These are phyloP conservation scores for Microctonus aethiopoides DNA, from an alignment of 2,888 invertebrate genomes.

Conservation along the genomic window DNA sequence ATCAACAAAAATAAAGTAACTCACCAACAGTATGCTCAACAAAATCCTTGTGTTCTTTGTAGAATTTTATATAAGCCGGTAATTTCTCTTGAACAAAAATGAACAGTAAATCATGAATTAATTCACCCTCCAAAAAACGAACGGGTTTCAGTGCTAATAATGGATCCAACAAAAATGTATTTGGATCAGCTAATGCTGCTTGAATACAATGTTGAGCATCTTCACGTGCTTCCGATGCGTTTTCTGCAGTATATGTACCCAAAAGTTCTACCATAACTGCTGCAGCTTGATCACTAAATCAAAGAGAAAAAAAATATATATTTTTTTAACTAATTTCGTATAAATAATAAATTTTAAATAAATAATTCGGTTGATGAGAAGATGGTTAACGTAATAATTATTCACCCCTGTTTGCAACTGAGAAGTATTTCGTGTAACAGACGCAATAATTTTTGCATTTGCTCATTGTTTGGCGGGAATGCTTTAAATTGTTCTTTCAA, in stretches of 20 bases:
- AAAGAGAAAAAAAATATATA: background rate
- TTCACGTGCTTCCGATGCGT: slow-evolving; percentile 95
- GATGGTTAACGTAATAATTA: background rate
- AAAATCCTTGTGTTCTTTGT: slow-evolving; percentile 92
- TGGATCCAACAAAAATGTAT: slow-evolving; percentile 95
- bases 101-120: slow-evolving; percentile 92
- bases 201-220: slow-evolving; percentile 97
- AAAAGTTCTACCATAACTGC: slow-evolving; percentile 97
- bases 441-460: slow-evolving; percentile 91
- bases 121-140: slow-evolving; percentile 92
- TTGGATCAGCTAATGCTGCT: slow-evolving; percentile 94
- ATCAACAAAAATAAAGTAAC: slow-evolving; percentile 31
- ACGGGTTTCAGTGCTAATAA: slow-evolving; percentile 94
- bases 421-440: slow-evolving; percentile 89
- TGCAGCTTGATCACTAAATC: slow-evolving; percentile 87
- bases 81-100: slow-evolving; percentile 96
- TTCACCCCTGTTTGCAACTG: slow-evolving; percentile 85
- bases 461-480: slow-evolving; percentile 86
- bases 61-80: slow-evolving; percentile 91
- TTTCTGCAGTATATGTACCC: slow-evolving; percentile 96
- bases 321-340: no score
- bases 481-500: slow-evolving; percentile 83
- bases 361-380: no score
- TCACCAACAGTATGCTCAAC: slow-evolving; percentile 73
- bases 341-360: no score